These are phyloP conservation scores for Clarias magur DNA, from an alignment of 2,113 vertebrate genomes.

Conservation along the genomic window DNA sequence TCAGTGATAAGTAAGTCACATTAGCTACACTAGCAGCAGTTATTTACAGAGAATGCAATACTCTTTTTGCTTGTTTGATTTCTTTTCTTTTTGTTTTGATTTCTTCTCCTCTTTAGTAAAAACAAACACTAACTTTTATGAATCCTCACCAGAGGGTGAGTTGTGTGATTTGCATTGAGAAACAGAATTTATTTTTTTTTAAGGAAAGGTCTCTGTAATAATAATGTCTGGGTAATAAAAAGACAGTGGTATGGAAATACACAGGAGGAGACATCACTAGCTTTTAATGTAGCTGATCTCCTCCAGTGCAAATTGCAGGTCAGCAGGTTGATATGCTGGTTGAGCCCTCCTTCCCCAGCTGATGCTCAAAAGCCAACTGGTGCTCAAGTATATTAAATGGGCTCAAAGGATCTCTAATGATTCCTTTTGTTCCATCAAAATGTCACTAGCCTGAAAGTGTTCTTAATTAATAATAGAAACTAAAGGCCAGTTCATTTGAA, in stretches of 20 bases:
- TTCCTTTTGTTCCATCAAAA: conserved; percentile 64
- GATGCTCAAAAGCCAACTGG: conserved; percentile 61
- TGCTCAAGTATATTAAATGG: conserved; percentile 70
- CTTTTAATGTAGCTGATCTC: conserved; percentile 61
- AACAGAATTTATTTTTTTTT: conserved; percentile 49
- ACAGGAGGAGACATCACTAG: conserved; percentile 17
- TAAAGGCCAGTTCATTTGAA: conserved; percentile 71
- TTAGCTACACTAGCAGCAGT: not conserved
- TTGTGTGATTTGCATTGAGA: conserved; percentile 34
- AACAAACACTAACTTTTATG: not conserved
- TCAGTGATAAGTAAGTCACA: too few species aligned
- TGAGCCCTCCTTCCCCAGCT: conserved; percentile 62
- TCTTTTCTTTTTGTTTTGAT: conserved; percentile 17
- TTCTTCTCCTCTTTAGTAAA: not conserved
- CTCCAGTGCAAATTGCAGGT: conserved; percentile 67
- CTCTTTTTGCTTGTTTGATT: not conserved
- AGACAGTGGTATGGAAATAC: conserved; percentile 11
- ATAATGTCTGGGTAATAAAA: conserved; percentile 46
- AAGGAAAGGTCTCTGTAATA: conserved; percentile 40
- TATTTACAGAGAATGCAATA: not conserved
- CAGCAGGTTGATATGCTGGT: conserved; percentile 68
- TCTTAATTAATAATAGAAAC: conserved; percentile 71
- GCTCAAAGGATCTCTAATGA: conserved; percentile 71
- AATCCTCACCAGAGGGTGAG: conserved; percentile 28
- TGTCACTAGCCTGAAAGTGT: conserved; percentile 69